phyloP scores from a whole-genome alignment of 2,797 vertebrate genomes.

The Pangasius mekongensis region DNA sequence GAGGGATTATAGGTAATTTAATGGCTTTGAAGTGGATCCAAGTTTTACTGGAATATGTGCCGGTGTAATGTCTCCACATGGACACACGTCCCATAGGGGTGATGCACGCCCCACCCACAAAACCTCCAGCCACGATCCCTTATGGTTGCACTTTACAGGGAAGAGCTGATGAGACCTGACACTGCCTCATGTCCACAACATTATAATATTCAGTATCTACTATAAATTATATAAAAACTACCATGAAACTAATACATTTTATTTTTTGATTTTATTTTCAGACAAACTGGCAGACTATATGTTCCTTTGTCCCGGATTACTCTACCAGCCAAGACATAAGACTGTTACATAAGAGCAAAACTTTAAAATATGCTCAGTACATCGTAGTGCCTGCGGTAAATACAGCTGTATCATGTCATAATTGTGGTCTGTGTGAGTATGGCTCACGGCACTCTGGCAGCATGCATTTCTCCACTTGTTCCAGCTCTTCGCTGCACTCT shows the following conservation, averaged over 20 bases:
- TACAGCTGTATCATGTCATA: not conserved
- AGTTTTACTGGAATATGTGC: not conserved
- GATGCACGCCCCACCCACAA: not conserved
- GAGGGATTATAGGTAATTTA: not conserved
- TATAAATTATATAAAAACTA: not conserved
- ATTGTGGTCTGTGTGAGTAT: conserved; percentile 18
- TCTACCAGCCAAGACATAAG: not conserved
- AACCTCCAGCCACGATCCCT: not conserved
- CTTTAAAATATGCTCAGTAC: not conserved
- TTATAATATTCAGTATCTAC: not conserved
- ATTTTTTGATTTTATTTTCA: not conserved
- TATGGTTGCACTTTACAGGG: not conserved
- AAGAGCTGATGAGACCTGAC: not conserved
- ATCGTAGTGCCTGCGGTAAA: not conserved
- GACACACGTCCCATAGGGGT: no score
- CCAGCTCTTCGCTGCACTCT: conserved; percentile 94
- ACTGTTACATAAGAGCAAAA: not conserved
- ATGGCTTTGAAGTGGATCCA: conserved; percentile 7
- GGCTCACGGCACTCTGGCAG: conserved; percentile 95
- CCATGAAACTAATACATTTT: not conserved
- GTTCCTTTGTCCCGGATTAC: not conserved
- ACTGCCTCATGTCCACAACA: not conserved
- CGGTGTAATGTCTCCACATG: not conserved
- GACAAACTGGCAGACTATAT: not conserved
- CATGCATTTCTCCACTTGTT: conserved; percentile 99